Evolutionary conservation across 2,797 vertebrate species (phyloP).

Genomic region (Chaunax sp.): DNA sequence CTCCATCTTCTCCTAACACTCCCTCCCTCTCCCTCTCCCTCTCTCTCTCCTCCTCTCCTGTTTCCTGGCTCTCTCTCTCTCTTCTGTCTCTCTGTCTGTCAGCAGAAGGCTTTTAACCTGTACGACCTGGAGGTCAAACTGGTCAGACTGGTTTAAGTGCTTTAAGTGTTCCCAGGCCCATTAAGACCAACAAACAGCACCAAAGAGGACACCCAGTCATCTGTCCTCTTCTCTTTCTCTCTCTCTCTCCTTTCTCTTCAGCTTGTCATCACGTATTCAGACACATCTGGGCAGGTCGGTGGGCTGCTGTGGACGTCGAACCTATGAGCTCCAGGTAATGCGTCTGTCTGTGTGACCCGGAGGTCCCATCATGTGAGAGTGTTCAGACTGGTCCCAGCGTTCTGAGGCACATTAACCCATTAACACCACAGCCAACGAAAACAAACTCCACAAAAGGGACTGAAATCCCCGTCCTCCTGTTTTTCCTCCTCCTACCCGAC

Average conservation of each 20-base stretch:
- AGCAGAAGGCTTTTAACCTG: conserved; percentile 78
- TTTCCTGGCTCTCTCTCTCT: conserved; percentile 17
- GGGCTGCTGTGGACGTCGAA: conserved; percentile 15
- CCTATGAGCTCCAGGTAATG: conserved; percentile 45
- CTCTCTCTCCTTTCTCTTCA: conserved; percentile 5
- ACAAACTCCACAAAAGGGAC: conserved; percentile 52
- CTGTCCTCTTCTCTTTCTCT: conserved; percentile 21
- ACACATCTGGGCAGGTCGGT: conserved; percentile 54
- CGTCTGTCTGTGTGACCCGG: conserved; percentile 40
- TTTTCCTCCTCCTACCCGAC: conserved; percentile 2
- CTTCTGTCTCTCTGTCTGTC: conserved; percentile 63
- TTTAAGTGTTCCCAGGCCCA: conserved; percentile 78
- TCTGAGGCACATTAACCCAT: conserved; percentile 67
- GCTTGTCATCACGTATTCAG: conserved; percentile 31
- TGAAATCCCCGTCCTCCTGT: conserved; percentile 32
- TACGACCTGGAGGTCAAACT: conserved; percentile 66
- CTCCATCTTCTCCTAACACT: no score
- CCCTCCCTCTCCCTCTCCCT: neutral
- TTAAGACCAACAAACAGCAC: conserved; percentile 78
- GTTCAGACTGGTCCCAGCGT: conserved; percentile 60
- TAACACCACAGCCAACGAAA: conserved; percentile 63
- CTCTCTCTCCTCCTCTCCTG: conserved; percentile 9
- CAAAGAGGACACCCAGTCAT: conserved; percentile 61
- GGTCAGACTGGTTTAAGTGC: conserved; percentile 77
- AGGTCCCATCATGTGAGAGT: conserved; percentile 28